Percentiles rank a stretch among this genome's conserved stretches.
These are phyloP conservation scores for Augiades crinisus DNA, from an alignment of 2,888 invertebrate species.

Conservation along the genomic window DNA sequence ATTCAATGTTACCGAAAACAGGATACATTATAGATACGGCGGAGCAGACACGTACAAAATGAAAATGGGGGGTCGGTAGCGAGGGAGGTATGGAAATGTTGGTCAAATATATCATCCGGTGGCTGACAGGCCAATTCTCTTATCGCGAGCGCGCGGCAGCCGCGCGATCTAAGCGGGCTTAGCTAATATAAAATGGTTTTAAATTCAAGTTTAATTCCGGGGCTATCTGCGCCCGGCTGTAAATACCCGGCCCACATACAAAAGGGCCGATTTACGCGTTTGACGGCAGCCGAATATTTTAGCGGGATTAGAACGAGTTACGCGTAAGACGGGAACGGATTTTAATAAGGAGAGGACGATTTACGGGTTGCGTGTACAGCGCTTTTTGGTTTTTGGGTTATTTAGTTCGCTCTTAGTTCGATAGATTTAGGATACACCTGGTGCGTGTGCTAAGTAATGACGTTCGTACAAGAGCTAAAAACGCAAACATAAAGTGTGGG, in stretches of 20 bases:
- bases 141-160: conserved; percentile 85
- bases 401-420: neutral
- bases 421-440: too few species aligned
- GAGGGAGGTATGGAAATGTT: conserved; percentile 88
- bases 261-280: conserved; percentile 76
- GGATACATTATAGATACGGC: conserved; percentile 63
- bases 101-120: conserved; percentile 94
- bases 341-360: conserved; percentile 26
- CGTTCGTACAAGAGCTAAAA: too few species aligned
- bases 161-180: conserved; percentile 80
- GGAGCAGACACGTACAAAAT: conserved; percentile 80
- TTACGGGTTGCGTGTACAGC: conserved; percentile 13
- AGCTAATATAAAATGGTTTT: conserved; percentile 82
- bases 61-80: conserved; percentile 65
- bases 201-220: conserved; percentile 81
- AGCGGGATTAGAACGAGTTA: conserved; percentile 40
- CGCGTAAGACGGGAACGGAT: conserved; percentile 26
- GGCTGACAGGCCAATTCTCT: conserved; percentile 95
- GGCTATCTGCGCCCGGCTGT: conserved; percentile 69
- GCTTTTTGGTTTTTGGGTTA: conserved; percentile 12
- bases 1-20: conserved; percentile 58
- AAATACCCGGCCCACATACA: conserved; percentile 53
- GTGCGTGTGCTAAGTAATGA: too few species aligned
- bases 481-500: too few species aligned
- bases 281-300: conserved; percentile 76